Conservation (phyloP, 2,797 vertebrate species). For the Urocyon cinereoargenteus region DNA sequence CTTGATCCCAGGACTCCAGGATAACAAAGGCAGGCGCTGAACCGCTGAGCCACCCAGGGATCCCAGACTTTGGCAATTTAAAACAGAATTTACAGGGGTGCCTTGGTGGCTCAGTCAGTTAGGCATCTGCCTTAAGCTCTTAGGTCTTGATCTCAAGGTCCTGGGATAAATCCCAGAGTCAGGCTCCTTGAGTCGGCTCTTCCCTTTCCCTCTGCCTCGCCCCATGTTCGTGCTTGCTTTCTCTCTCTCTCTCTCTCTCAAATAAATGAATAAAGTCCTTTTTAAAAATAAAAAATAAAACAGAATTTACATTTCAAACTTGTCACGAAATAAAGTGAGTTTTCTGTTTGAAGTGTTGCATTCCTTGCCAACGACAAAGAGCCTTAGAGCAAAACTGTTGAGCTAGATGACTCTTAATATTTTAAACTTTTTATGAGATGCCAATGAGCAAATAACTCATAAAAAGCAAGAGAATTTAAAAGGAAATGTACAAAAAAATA, state of each 20-base stretch:
- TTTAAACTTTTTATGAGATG: background rate
- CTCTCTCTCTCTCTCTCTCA: background rate
- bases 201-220: background rate
- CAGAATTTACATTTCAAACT: background rate
- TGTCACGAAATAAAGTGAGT: background rate
- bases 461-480: conserved; percentile 6
- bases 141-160: background rate
- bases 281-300: background rate
- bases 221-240: background rate
- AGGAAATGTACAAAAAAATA: conserved; percentile 1
- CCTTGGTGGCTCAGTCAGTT: background rate
- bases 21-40: too few species aligned
- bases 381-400: background rate
- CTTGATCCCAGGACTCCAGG: too few species aligned
- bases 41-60: background rate
- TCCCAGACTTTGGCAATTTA: background rate
- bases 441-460: background rate
- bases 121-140: background rate
- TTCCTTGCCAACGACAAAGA: background rate
- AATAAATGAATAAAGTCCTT: background rate
- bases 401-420: background rate
- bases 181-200: background rate
- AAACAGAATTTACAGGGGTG: background rate
- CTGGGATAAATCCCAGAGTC: background rate
- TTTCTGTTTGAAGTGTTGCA: background rate